These are phyloP conservation scores for Gandaritis pyraliata DNA, from an alignment of 2,888 invertebrate genomes.

Conservation along the genomic window DNA sequence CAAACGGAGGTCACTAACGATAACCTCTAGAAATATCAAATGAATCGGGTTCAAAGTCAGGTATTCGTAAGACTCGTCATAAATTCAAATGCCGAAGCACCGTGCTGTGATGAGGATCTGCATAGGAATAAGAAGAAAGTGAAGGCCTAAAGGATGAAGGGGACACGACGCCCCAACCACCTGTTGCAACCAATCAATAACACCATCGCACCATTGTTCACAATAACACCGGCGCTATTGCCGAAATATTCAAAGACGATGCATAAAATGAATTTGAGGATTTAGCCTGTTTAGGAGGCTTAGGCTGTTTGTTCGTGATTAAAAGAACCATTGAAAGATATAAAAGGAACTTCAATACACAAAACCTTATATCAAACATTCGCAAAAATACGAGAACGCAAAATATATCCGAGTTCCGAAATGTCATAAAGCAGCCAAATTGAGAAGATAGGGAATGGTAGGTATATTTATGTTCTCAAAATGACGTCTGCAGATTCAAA, in stretches of 20 bases:
- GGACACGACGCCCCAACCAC: constrained; percentile 74
- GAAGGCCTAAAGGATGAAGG: constrained; percentile 64
- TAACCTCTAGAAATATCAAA: too few relatives aligned
- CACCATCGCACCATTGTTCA: constrained; percentile 72
- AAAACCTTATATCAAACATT: constrained; percentile 44
- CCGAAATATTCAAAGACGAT: constrained; percentile 40
- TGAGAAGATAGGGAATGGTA: constrained; percentile 14
- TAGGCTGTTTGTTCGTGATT: background rate
- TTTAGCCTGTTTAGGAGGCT: constrained; percentile 7
- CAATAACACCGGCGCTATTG: constrained; percentile 55
- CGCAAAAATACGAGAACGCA: constrained; percentile 32
- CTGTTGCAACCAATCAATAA: constrained; percentile 81
- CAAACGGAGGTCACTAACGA: too few relatives aligned
- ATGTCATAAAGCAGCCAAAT: constrained; percentile 17
- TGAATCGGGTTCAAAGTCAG: too few relatives aligned
- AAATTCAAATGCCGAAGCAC: constrained; percentile 5
- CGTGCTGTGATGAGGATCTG: constrained; percentile 29
- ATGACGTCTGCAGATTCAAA: constrained; percentile 34
- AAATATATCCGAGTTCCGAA: constrained; percentile 17
- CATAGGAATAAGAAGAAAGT: constrained; percentile 58
- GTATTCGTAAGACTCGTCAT: background rate
- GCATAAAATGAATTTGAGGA: constrained; percentile 21
- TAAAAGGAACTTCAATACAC: constrained; percentile 67
- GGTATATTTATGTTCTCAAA: constrained; percentile 23
- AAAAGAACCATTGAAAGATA: constrained; percentile 39